These are phyloP conservation scores for Zosterops hypoxanthus DNA, from an alignment of 2,113 vertebrate genomes.

Conservation along the genomic window DNA sequence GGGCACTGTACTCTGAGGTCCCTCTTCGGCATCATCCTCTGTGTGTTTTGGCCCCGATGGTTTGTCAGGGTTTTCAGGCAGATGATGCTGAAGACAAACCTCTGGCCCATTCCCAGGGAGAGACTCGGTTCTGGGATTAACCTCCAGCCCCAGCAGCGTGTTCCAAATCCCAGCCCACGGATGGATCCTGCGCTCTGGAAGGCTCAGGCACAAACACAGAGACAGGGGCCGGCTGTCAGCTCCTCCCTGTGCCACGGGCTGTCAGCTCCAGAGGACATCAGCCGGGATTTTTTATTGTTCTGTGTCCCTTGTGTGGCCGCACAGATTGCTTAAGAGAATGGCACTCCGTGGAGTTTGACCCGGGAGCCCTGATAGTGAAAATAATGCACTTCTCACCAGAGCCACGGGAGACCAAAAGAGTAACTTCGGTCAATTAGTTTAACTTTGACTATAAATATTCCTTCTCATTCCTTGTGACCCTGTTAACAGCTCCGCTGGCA, in stretches of 20 bases:
- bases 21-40: neutral
- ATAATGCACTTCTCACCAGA: constrained; percentile 12
- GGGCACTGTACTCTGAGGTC: neutral
- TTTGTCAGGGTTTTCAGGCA: neutral
- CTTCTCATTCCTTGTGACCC: constrained; percentile 54
- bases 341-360: constrained; percentile 69
- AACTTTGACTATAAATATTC: constrained; percentile 59
- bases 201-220: neutral
- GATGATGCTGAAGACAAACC: neutral
- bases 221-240: neutral
- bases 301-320: neutral
- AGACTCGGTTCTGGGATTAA: neutral
- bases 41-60: accelerated
- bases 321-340: constrained; percentile 50
- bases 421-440: constrained; percentile 35
- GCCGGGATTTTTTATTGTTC: neutral
- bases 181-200: neutral
- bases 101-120: neutral
- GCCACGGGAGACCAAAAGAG: constrained; percentile 12
- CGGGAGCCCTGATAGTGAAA: constrained; percentile 49
- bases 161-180: neutral
- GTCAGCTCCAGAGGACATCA: neutral
- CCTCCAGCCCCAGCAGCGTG: neutral
- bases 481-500: constrained; percentile 56
- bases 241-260: neutral